Percentiles rank a stretch among this genome's conserved stretches.
Evolutionary conservation across 2,888 invertebrate species (phyloP).

Genomic region (Vannuccia rotundouncinata): DNA sequence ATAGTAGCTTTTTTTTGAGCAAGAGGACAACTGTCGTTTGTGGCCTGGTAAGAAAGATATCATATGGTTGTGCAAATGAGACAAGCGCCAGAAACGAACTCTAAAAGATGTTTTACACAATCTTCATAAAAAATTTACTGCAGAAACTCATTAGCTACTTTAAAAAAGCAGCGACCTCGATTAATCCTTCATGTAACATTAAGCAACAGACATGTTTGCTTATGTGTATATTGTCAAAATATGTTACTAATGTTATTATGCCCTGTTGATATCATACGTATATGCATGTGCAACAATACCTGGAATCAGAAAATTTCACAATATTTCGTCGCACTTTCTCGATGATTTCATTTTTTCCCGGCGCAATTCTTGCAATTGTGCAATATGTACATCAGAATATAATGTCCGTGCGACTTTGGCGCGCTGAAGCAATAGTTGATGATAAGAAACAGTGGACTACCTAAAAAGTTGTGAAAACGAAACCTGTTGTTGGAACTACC

Average conservation of each 20-base stretch:
- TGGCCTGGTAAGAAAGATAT: background rate
- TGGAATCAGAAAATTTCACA: no score
- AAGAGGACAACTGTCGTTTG: background rate
- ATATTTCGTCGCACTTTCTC: no score
- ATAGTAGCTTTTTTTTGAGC: background rate
- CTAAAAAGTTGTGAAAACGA: no score
- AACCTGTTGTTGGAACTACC: no score
- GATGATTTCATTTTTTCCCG: no score
- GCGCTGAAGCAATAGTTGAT: no score
- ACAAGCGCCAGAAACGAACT: background rate
- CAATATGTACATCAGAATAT: no score
- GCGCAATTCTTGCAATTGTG: no score
- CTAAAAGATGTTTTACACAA: background rate
- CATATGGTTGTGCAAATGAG: background rate
- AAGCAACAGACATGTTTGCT: background rate
- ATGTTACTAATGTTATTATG: background rate
- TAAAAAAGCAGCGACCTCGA: background rate
- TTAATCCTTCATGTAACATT: background rate
- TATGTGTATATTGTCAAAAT: background rate
- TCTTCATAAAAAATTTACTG: background rate
- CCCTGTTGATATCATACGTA: no score
- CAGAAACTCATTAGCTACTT: background rate
- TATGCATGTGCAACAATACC: no score
- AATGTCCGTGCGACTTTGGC: no score
- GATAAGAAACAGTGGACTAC: no score